These are phyloP conservation scores for Troides helena DNA, from an alignment of 2,888 invertebrate genomes.

Conservation along the genomic window DNA sequence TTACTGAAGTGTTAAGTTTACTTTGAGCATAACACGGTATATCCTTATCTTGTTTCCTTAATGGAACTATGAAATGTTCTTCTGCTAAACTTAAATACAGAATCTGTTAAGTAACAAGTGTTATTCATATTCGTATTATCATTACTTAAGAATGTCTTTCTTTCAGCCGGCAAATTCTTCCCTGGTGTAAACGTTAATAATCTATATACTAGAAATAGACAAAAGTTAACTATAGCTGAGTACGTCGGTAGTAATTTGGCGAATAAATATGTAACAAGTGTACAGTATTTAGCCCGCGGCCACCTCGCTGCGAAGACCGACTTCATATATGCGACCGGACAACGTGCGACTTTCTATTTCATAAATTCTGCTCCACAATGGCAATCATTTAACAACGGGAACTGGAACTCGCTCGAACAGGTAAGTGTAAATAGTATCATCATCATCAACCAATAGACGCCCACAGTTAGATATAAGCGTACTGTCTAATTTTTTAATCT, in stretches of 20 bases:
- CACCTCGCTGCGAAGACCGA: slow-evolving; percentile 79
- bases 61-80: no score
- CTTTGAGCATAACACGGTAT: no score
- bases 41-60: no score
- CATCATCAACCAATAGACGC: no score
- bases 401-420: slow-evolving; percentile 67
- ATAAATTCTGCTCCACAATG: slow-evolving; percentile 82
- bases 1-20: no score
- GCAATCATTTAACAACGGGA: slow-evolving; percentile 77
- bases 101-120: no score
- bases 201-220: slow-evolving; percentile 60
- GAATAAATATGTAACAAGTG: slow-evolving; percentile 67
- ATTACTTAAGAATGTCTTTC: neutral
- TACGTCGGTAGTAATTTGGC: slow-evolving; percentile 57
- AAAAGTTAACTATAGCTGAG: slow-evolving; percentile 52
- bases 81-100: no score
- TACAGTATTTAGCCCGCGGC: slow-evolving; percentile 77
- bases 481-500: no score
- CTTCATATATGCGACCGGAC: slow-evolving; percentile 74
- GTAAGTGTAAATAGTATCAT: slow-evolving; percentile 31
- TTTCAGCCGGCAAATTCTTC: slow-evolving; percentile 73
- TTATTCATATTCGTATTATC: no score
- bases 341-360: slow-evolving; percentile 78
- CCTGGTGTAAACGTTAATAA: slow-evolving; percentile 62
- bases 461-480: no score